Evolutionary conservation across 2,888 invertebrate genomes (phyloP).

Genomic region (Xestia rhomboidea): DNA sequence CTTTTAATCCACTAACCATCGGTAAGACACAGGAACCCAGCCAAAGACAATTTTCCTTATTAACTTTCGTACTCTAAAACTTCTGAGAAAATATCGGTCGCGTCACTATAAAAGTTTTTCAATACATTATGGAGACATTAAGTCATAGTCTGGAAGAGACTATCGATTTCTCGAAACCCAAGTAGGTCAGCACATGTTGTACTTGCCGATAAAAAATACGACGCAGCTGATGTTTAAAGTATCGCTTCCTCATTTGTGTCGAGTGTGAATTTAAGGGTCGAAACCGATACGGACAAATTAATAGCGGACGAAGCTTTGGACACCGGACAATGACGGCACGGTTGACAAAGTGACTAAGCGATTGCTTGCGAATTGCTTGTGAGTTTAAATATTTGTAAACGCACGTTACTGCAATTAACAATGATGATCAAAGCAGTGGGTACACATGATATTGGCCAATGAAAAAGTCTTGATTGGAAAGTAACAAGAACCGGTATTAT

Average conservation of each 20-base stretch:
- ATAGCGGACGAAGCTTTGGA: background rate
- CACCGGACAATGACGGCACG: background rate
- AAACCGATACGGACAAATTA: background rate
- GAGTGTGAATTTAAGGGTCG: background rate
- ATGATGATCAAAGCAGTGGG: background rate
- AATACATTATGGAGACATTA: constrained; percentile 52
- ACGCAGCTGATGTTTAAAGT: constrained; percentile 14
- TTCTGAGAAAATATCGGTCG: constrained; percentile 35
- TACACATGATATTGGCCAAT: background rate
- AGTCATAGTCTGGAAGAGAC: constrained; percentile 23
- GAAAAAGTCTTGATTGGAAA: background rate
- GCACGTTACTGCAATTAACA: background rate
- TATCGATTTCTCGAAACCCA: constrained; percentile 40
- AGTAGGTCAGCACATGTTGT: constrained; percentile 38
- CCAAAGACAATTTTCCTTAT: constrained; percentile 3
- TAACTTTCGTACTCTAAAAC: constrained; percentile 10
- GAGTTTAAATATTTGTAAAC: background rate
- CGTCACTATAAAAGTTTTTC: constrained; percentile 29
- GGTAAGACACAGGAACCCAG: background rate
- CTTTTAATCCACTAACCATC: too few species aligned
- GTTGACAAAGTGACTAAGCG: background rate
- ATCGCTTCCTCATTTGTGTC: background rate
- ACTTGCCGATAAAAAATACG: constrained; percentile 36
- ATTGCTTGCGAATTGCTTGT: background rate
- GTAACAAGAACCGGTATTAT: too few species aligned